Conservation (phyloP, 2,888 invertebrate species). For the Epistrophe eligans region DNA sequence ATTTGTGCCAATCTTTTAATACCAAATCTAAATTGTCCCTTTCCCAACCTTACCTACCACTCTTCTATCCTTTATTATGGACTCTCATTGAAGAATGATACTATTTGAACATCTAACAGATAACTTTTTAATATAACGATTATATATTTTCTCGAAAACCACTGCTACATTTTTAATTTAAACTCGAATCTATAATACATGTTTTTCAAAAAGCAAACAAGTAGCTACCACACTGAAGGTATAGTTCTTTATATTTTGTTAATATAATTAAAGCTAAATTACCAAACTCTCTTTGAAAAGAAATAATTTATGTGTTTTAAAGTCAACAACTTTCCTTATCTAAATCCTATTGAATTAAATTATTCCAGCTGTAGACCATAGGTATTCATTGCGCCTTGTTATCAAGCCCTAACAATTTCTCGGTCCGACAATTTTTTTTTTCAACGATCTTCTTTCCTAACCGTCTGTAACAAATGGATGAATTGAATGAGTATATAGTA, state of each 20-base stretch:
- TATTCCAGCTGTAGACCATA: background rate
- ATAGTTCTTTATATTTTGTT: background rate
- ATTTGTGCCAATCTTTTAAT: too few species aligned
- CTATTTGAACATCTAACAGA: too few species aligned
- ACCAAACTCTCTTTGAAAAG: background rate
- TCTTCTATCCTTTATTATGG: too few species aligned
- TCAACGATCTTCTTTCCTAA: background rate
- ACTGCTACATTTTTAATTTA: too few species aligned
- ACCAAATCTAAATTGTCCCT: too few species aligned
- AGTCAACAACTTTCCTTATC: background rate
- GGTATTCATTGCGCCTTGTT: background rate
- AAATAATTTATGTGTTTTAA: background rate
- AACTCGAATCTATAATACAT: too few species aligned
- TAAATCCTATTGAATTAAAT: background rate
- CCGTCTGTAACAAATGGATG: conserved; percentile 25
- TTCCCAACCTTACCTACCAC: too few species aligned
- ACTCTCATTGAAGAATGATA: too few species aligned
- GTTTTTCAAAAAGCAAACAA: too few species aligned
- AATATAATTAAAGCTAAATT: background rate
- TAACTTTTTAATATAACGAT: too few species aligned
- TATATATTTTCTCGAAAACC: too few species aligned
- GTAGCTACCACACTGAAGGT: too few species aligned
- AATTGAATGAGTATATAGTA: background rate
- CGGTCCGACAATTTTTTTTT: conserved; percentile 3
- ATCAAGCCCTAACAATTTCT: conserved; percentile 15